Base-by-base conservation (phyloP, 2,888 invertebrate genomes). In the Coelopa pilipes region DNA sequence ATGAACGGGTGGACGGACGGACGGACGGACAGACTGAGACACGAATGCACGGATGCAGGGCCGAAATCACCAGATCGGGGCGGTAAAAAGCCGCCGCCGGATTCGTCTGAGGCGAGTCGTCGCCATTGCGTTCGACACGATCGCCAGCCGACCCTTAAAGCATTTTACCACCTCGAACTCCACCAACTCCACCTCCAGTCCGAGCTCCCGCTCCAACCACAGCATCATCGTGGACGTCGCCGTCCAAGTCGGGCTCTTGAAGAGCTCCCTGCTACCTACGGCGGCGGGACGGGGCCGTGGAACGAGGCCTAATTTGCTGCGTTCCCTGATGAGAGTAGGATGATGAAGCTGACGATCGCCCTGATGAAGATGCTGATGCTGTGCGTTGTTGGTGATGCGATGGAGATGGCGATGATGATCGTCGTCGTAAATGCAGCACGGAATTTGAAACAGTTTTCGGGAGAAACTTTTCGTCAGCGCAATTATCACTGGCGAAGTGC, bases 381-480 rank as follows among this genome's bases (percentile, higher is more conserved):
- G 21, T 62, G 21, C 53, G 46, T 34, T 45, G 67, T 12, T 66
- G 66, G 21, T 50, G 53, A 24, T 45, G 65, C 65, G 47, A 34
- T 57, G 57, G 17, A 13, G 59, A 69, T 24, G 47, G 17, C n/a
- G 46, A 55, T 59, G 46, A 24, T 45, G 53, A 24, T 21, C n/a
- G 15, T 60, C 21, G 15, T 60, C 46, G 17, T 69, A 63, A 60
- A 17, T 62, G 65, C 67, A 45, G 45, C 68, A 53, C 69, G 72
- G 71, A 66, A 71, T 74, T 69, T 72, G 46, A 46, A 34, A n/a
- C 47, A 47, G 15, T 53, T 74, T 66, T 74, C 67, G 67, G 67
- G 69, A 63, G 19, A 75, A 77, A 78, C 79, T 79, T 81, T 81
- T 81, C 81, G 80, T 81, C 80, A 78, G 78, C 76, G 83, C 85